Evolutionary conservation across 2,888 invertebrate species (phyloP).

Genomic region (Automeris io): DNA sequence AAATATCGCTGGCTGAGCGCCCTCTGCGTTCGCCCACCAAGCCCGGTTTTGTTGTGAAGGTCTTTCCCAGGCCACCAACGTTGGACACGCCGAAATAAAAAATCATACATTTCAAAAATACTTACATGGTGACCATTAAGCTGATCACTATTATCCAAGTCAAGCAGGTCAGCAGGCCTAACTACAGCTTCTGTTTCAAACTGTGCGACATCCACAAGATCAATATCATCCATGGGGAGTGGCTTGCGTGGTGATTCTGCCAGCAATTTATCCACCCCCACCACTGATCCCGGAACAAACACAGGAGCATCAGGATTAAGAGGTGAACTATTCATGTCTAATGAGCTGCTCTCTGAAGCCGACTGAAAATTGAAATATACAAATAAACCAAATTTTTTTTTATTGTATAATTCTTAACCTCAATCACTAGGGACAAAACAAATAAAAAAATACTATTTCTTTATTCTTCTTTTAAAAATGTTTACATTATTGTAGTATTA

Average conservation of each 20-base stretch:
- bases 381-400: constrained; percentile 19
- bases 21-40: too few species aligned
- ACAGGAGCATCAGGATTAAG: constrained; percentile 92
- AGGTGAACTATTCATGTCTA: constrained; percentile 85
- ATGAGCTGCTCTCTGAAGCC: constrained; percentile 68
- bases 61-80: too few species aligned
- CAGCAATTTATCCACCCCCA: constrained; percentile 72
- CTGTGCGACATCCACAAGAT: constrained; percentile 77
- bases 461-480: too few species aligned
- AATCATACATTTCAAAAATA: constrained; percentile 6
- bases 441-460: too few species aligned
- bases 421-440: too few species aligned
- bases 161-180: constrained; percentile 78
- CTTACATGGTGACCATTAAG: constrained; percentile 76
- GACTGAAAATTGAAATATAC: too few species aligned
- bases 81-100: too few species aligned
- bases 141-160: constrained; percentile 71
- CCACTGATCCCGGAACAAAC: constrained; percentile 82
- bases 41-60: too few species aligned
- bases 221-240: constrained; percentile 79
- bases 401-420: too few species aligned
- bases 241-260: constrained; percentile 86
- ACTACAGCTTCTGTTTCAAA: constrained; percentile 80
- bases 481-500: too few species aligned
- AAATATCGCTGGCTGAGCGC: too few species aligned